Evolutionary conservation across 2,113 vertebrate species (phyloP).

Genomic region (Pomatostomus ruficeps): DNA sequence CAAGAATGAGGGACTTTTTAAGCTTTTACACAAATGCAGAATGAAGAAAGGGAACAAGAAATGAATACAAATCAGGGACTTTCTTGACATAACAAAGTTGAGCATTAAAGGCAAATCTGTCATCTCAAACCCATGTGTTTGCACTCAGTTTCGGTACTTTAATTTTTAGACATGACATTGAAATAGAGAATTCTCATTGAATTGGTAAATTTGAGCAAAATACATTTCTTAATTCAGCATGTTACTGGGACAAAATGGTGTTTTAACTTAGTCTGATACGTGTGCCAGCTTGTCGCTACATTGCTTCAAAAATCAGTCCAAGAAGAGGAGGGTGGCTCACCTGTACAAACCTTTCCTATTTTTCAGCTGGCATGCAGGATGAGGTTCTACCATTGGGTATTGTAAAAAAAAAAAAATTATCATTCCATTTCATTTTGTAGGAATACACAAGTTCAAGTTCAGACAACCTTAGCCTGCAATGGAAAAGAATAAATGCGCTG

Average conservation of each 20-base stretch:
- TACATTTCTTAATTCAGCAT: background rate
- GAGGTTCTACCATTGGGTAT: background rate
- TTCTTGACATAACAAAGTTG: constrained; percentile 27
- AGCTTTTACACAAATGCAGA: constrained; percentile 10
- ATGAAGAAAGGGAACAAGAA: constrained; percentile 6
- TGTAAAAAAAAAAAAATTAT: background rate
- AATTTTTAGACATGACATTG: constrained; percentile 5
- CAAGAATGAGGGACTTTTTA: constrained; percentile 13
- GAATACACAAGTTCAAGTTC: background rate
- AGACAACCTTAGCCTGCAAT: background rate
- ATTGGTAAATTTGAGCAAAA: background rate
- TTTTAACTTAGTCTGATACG: background rate
- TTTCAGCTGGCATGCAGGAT: fast-evolving
- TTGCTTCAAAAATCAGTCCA: background rate
- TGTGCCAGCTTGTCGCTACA: background rate
- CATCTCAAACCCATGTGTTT: background rate
- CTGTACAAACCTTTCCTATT: background rate
- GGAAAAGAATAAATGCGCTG: background rate
- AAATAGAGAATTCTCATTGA: background rate
- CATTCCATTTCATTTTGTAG: background rate
- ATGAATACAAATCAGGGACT: constrained; percentile 39
- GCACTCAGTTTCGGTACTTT: background rate
- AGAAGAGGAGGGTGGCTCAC: background rate
- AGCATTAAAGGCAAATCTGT: constrained; percentile 10
- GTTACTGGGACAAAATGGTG: background rate